These are phyloP conservation scores for Tor tambroides DNA, from an alignment of 2,113 vertebrate genomes.

Conservation along the genomic window DNA sequence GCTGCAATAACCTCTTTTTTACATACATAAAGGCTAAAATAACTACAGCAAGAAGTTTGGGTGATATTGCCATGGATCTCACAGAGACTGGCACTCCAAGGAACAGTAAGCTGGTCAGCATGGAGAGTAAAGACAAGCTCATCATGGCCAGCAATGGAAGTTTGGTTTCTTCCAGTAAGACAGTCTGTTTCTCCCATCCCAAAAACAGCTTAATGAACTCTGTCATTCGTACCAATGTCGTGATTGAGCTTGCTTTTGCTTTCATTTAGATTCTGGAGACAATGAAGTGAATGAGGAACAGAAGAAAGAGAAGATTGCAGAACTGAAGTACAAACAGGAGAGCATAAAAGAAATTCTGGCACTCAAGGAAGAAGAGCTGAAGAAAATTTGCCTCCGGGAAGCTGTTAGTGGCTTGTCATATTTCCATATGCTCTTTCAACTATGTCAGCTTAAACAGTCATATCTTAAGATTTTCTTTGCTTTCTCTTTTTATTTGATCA, in stretches of 20 bases:
- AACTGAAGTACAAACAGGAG: slow-evolving; percentile 91
- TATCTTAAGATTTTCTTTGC: background rate
- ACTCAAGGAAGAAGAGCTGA: slow-evolving; percentile 89
- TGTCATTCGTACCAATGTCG: background rate
- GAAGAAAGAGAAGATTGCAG: slow-evolving; percentile 91
- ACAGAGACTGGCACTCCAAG: slow-evolving; percentile 83
- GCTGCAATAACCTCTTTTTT: slow-evolving; percentile 44
- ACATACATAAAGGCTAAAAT: slow-evolving; percentile 85
- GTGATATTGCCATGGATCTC: slow-evolving; percentile 93
- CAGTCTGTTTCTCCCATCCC: background rate
- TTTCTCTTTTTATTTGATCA: slow-evolving; percentile 60
- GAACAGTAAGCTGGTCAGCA: slow-evolving; percentile 79
- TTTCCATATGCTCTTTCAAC: background rate
- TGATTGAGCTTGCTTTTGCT: background rate
- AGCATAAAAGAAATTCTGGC: slow-evolving; percentile 85
- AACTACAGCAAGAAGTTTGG: slow-evolving; percentile 87
- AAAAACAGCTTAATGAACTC: background rate
- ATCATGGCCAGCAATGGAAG: slow-evolving; percentile 97
- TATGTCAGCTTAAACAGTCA: background rate
- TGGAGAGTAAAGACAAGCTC: slow-evolving; percentile 86
- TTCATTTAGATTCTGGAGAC: slow-evolving; percentile 86
- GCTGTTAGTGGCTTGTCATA: slow-evolving; percentile 75
- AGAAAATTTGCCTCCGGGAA: slow-evolving; percentile 91
- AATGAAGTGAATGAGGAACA: slow-evolving; percentile 91
- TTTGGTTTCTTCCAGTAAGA: slow-evolving; percentile 90